Evolutionary conservation across 2,113 vertebrate genomes (phyloP).

Genomic region (Damaliscus lunatus): DNA sequence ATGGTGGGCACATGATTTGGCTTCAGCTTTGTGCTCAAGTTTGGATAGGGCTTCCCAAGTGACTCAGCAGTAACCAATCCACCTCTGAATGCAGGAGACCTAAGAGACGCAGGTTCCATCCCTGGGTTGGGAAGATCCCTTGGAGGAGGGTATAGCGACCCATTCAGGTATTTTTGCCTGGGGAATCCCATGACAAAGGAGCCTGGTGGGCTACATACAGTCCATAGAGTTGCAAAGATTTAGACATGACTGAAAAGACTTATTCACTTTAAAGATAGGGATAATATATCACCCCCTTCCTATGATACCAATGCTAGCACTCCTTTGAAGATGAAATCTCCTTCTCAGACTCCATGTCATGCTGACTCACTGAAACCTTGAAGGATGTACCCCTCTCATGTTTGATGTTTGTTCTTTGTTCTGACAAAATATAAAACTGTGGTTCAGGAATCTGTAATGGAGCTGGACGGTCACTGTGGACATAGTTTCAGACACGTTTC

Average conservation of each 20-base stretch:
- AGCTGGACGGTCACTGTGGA: background rate
- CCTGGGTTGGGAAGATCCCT: background rate
- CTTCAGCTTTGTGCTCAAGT: background rate
- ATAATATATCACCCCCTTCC: background rate
- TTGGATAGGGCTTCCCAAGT: background rate
- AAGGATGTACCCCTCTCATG: background rate
- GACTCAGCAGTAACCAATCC: background rate
- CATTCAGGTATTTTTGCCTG: background rate
- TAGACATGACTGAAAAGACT: background rate
- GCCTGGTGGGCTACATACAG: background rate
- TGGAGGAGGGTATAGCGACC: background rate
- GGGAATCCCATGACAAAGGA: background rate
- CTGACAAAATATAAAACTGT: background rate
- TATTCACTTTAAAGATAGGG: background rate
- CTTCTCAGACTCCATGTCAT: background rate
- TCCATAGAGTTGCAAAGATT: background rate
- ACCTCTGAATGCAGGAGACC: background rate
- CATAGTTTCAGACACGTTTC: background rate
- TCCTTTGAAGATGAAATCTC: background rate
- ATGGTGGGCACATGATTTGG: background rate
- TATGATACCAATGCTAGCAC: background rate
- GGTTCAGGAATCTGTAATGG: background rate
- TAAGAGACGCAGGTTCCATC: background rate
- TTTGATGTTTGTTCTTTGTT: background rate
- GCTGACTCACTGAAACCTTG: background rate